Percentiles rank a stretch among this genome's conserved stretches.
These are phyloP conservation scores for Lutjanus argentimaculatus DNA, from an alignment of 2,797 vertebrate genomes.

Conservation along the genomic window DNA sequence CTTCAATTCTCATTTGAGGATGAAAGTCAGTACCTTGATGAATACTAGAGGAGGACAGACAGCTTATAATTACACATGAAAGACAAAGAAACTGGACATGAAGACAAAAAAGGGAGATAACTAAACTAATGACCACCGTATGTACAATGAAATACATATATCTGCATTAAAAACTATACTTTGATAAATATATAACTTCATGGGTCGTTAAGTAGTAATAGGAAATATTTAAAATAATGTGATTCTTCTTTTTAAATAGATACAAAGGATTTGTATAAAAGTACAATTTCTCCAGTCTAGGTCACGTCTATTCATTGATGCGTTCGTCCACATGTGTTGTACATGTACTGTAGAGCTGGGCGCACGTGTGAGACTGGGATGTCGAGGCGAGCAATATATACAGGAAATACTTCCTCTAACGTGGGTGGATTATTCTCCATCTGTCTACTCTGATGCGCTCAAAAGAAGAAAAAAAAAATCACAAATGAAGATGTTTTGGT, in stretches of 20 bases:
- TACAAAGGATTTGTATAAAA: slow-evolving; percentile 93
- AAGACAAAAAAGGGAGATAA: slow-evolving; percentile 42
- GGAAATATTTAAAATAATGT: slow-evolving; percentile 94
- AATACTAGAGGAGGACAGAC: slow-evolving; percentile 78
- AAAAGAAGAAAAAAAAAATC: slow-evolving; percentile 15
- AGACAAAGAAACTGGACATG: slow-evolving; percentile 53
- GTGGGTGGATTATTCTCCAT: slow-evolving; percentile 37
- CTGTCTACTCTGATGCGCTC: slow-evolving; percentile 16
- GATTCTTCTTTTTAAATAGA: slow-evolving; percentile 90
- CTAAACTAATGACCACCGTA: slow-evolving; percentile 78
- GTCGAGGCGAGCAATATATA: slow-evolving; percentile 54
- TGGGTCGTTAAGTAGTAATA: slow-evolving; percentile 86
- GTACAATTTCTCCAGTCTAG: slow-evolving; percentile 86
- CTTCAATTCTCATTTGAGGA: slow-evolving; percentile 91
- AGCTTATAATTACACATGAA: slow-evolving; percentile 69
- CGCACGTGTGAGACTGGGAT: slow-evolving; percentile 11
- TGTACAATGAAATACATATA: slow-evolving; percentile 86
- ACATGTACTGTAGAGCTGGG: slow-evolving; percentile 23
- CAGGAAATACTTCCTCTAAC: slow-evolving; percentile 58
- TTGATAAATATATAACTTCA: slow-evolving; percentile 91
- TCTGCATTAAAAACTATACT: slow-evolving; percentile 90
- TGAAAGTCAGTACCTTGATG: slow-evolving; percentile 81
- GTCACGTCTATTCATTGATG: slow-evolving; percentile 44
- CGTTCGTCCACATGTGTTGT: slow-evolving; percentile 25
- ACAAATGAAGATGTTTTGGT: slow-evolving; percentile 33